Conservation (phyloP, 2,888 invertebrate genomes). For the Fragum fragum region DNA sequence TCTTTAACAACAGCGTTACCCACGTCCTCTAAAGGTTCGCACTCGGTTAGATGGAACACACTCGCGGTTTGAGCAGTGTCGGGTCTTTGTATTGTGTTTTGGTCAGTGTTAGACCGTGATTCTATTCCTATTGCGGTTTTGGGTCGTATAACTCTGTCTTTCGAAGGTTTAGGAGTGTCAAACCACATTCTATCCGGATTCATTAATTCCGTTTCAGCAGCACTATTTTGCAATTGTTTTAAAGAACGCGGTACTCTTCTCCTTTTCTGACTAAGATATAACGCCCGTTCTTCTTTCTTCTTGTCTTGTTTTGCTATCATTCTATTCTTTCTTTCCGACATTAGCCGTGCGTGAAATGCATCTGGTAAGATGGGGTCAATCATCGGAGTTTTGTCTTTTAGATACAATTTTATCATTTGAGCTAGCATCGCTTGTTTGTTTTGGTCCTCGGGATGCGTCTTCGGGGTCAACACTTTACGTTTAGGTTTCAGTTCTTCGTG, state of each 20-base stretch:
- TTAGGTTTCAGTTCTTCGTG: constrained; percentile 68
- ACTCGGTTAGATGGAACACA: constrained; percentile 69
- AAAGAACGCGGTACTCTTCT: constrained; percentile 72
- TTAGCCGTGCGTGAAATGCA: constrained; percentile 76
- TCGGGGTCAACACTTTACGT: constrained; percentile 42
- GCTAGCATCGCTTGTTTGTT: constrained; percentile 64
- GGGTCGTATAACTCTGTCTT: constrained; percentile 56
- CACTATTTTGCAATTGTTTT: constrained; percentile 74
- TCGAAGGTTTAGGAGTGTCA: constrained; percentile 33
- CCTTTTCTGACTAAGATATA: constrained; percentile 51
- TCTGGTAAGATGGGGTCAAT: constrained; percentile 81
- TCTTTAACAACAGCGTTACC: constrained; percentile 48
- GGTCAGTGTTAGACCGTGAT: constrained; percentile 29
- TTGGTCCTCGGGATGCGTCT: constrained; percentile 55
- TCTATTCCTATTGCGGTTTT: constrained; percentile 66
- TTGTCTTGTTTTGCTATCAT: constrained; percentile 57
- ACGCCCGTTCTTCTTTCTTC: constrained; percentile 59
- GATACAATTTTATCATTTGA: constrained; percentile 78
- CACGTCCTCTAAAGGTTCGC: constrained; percentile 52
- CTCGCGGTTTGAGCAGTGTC: constrained; percentile 50
- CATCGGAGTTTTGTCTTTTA: constrained; percentile 77
- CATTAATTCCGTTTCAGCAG: constrained; percentile 75
- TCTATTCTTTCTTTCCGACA: constrained; percentile 68
- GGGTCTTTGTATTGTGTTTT: constrained; percentile 36
- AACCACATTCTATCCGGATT: constrained; percentile 43